A percentile compares a stretch with the other conserved stretches of the same genome.
phyloP scores from a whole-genome alignment of 2,888 invertebrate genomes.

The Siphlonurus alternatus region DNA sequence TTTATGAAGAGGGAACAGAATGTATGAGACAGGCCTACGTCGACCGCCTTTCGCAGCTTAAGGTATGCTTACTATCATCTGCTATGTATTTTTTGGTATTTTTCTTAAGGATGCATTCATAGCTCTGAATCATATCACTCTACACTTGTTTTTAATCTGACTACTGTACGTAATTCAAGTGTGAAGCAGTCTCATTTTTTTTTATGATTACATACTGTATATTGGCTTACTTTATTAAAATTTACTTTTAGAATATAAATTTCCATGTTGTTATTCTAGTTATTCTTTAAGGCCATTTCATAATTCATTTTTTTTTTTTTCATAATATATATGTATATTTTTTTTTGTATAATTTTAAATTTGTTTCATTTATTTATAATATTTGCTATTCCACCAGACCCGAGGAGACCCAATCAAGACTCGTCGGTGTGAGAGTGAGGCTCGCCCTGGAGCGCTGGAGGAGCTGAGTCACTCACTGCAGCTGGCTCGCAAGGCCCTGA shows the following conservation, averaged over 20 bases:
- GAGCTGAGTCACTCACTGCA: slow-evolving; percentile 62
- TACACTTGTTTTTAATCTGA: neutral
- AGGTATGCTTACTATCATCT: slow-evolving; percentile 21
- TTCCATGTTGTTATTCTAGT: too few relatives aligned
- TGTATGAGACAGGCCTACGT: slow-evolving; percentile 57
- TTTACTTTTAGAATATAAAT: too few relatives aligned
- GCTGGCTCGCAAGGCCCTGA: slow-evolving; percentile 61
- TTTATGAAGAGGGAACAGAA: slow-evolving; percentile 94
- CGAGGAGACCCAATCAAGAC: slow-evolving; percentile 81
- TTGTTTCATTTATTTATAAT: too few relatives aligned
- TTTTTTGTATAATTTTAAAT: too few relatives aligned
- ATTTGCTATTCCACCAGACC: too few relatives aligned
- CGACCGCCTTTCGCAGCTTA: slow-evolving; percentile 32
- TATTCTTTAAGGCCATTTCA: too few relatives aligned
- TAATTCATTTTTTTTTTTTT: too few relatives aligned
- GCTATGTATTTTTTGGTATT: neutral
- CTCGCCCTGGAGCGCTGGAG: slow-evolving; percentile 62
- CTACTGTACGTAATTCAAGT: neutral
- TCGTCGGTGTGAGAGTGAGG: slow-evolving; percentile 63
- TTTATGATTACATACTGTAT: too few relatives aligned
- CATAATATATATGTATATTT: too few relatives aligned
- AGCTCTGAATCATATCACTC: neutral
- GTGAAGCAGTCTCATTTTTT: neutral
- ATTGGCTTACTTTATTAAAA: too few relatives aligned
- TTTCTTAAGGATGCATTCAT: neutral